These are phyloP conservation scores for Tuta absoluta DNA, from an alignment of 2,888 invertebrate species.

Conservation along the genomic window DNA sequence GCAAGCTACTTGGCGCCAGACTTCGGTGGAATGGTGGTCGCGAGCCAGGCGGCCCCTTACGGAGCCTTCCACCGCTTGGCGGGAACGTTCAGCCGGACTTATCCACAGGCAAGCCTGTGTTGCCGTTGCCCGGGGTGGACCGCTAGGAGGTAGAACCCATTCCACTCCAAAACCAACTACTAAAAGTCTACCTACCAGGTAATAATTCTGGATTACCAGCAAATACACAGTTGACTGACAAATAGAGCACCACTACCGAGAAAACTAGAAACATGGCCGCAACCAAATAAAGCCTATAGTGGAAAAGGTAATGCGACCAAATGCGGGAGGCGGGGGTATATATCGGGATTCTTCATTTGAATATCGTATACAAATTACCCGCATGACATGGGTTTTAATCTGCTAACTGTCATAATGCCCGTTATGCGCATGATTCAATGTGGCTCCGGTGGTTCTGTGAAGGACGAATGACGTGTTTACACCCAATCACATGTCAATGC, in stretches of 20 bases:
- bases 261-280: conserved; percentile 28
- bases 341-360: conserved; percentile 41
- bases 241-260: neutral
- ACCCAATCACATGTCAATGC: neutral
- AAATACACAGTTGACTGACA: neutral
- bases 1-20: too few relatives aligned
- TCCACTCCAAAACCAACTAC: too few relatives aligned
- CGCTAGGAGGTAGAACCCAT: too few relatives aligned
- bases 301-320: conserved; percentile 28
- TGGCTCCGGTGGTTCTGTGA: conserved; percentile 17
- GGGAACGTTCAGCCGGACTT: too few relatives aligned
- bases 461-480: conserved; percentile 1
- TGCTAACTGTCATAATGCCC: conserved; percentile 42
- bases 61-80: too few relatives aligned
- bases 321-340: conserved; percentile 35
- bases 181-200: neutral
- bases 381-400: conserved; percentile 46
- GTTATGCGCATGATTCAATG: conserved; percentile 32
- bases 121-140: too few relatives aligned
- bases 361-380: conserved; percentile 57
- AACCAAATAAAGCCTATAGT: conserved; percentile 30
- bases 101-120: too few relatives aligned
- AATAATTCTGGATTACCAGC: neutral
- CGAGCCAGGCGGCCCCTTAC: too few relatives aligned
- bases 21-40: too few relatives aligned